Evolutionary conservation across 2,113 vertebrate species (phyloP), one percentile per base, ranked within the genome.

Genomic region (Cavia porcellus): DNA sequence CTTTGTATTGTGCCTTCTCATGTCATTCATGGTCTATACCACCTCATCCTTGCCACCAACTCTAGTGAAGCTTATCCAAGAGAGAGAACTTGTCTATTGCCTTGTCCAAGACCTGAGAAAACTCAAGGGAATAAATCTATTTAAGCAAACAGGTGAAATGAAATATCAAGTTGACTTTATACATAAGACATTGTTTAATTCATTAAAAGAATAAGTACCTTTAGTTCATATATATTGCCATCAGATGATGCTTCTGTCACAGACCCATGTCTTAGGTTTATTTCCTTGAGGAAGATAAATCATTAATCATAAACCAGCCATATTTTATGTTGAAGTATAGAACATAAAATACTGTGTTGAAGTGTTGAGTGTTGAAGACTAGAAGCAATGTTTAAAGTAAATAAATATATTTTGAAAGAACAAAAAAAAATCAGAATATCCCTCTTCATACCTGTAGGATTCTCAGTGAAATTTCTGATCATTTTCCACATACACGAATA

Each of bases 321-420:
- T 13, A 85, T 25, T 38, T 38, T 38, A 38, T 38, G 38, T 38
- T 38, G 38, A 38, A 38, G 38, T 38, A 38, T 38, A 38, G 38
- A 38, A 38, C 38, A 38, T 38, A 38, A 38, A 38, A 38, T 38
- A 38, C 38, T 38, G 38, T 38, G 38, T 38, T 38, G 38, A 38
- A 38, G 38, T 38, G 38, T 38, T 38, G 38, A 52, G 9, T 59
- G 57, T 55, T 47, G 24, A 92, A 55, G 28, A 85, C 77, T 66
- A 86, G 42, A 94, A 77, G n/a, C 20, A 86, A 94, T 22, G 7
- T 70, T 32, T 70, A 77, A 96, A 79, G 57, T 59, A 59, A 59
- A 59, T 24, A 92, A 92, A 62, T 86, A 52, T 86, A 85, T n/a
- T 91, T 92, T 86, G 72, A 72, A 86, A 55, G n/a, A 19, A 38